phyloP scores from a whole-genome alignment of 35 echinoderm and acorn worm species.

The Ptychodera flava region DNA sequence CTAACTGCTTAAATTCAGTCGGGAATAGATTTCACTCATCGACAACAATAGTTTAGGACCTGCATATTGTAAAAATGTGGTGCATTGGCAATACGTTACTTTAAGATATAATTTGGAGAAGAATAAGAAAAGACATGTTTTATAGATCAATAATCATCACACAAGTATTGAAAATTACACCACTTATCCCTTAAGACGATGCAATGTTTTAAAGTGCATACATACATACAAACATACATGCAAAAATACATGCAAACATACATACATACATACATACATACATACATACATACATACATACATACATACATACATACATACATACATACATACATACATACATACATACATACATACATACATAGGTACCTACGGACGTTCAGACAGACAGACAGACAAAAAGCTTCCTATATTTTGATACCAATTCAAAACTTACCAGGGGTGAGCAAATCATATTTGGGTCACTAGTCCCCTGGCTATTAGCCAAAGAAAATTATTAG shows the following conservation, averaged over 20 bases:
- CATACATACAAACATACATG: slow-evolving; percentile 24
- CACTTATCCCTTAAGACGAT: no score
- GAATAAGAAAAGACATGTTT: no score
- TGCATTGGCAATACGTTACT: no score
- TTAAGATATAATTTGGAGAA: no score
- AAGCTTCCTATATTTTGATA: not conserved
- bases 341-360: slow-evolving; percentile 29
- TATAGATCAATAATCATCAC: no score
- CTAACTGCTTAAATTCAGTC: no score
- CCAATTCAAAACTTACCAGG: not conserved
- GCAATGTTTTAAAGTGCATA: not conserved
- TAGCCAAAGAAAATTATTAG: not conserved
- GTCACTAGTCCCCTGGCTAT: not conserved
- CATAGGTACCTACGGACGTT: not conserved
- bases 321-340: slow-evolving; percentile 30
- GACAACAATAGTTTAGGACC: no score
- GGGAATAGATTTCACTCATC: no score
- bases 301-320: slow-evolving; percentile 28
- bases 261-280: slow-evolving; percentile 30
- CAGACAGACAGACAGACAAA: not conserved
- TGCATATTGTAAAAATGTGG: no score
- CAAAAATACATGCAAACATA: slow-evolving; percentile 22
- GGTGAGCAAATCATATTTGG: not conserved
- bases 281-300: slow-evolving; percentile 30
- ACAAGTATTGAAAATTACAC: no score